These are phyloP conservation scores for Australoheros facetus DNA, from an alignment of 2,797 vertebrate species.

Conservation along the genomic window DNA sequence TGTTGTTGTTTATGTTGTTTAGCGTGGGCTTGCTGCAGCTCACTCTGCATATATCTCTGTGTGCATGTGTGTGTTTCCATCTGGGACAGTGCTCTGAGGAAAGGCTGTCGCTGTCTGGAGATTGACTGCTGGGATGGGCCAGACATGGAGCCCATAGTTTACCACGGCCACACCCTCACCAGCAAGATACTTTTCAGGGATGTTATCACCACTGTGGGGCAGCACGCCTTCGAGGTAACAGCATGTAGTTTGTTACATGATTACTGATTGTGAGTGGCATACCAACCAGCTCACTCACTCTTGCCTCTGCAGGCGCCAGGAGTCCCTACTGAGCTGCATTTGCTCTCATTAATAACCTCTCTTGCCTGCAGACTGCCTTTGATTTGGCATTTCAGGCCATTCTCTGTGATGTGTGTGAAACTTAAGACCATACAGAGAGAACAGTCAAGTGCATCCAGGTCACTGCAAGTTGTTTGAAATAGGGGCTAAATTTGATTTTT, in stretches of 20 bases:
- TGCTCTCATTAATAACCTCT: constrained; percentile 46
- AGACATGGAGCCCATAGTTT: constrained; percentile 85
- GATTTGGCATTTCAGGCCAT: constrained; percentile 16
- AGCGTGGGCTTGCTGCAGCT: not conserved
- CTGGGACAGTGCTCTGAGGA: constrained; percentile 83
- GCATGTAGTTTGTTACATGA: not conserved
- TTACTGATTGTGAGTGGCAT: not conserved
- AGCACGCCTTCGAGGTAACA: constrained; percentile 87
- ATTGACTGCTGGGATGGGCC: constrained; percentile 92
- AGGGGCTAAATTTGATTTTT: not conserved
- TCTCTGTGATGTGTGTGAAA: constrained; percentile 32
- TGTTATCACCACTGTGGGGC: constrained; percentile 83
- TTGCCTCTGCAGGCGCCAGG: constrained; percentile 7
- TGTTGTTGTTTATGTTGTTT: not conserved
- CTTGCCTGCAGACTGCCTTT: constrained; percentile 31
- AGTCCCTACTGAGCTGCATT: constrained; percentile 27
- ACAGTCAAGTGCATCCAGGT: not conserved
- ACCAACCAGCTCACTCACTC: not conserved
- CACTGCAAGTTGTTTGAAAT: constrained; percentile 36
- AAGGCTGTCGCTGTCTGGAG: constrained; percentile 91
- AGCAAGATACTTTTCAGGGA: constrained; percentile 87
- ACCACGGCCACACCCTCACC: constrained; percentile 88
- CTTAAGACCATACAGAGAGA: not conserved
- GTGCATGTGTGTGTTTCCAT: constrained; percentile 11
- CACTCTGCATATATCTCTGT: not conserved